Evolutionary conservation across 2,113 vertebrate genomes (phyloP).

Genomic region (Cricetomys ansorgei): DNA sequence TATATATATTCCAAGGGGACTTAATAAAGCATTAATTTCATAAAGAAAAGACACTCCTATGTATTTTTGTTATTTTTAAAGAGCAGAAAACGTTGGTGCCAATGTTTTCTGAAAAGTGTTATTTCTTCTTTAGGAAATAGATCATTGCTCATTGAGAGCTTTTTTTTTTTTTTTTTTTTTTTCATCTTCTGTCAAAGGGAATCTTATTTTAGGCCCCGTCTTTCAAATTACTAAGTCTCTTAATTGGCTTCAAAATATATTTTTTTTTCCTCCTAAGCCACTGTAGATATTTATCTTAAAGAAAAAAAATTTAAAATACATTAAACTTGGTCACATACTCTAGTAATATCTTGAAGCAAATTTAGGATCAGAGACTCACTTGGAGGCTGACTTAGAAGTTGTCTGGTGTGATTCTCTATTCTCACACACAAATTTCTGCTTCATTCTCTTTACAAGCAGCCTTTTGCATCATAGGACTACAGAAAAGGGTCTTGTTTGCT

Average conservation of each 20-base stretch:
- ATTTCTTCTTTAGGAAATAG: conserved; percentile 43
- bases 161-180: neutral
- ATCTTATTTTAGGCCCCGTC: conserved; percentile 38
- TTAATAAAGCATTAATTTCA: conserved; percentile 54
- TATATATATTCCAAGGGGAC: conserved; percentile 45
- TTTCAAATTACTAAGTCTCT: conserved; percentile 40
- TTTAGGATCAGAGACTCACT: conserved; percentile 26
- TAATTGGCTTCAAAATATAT: neutral
- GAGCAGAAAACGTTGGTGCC: conserved; percentile 67
- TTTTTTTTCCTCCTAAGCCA: neutral
- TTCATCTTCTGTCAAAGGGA: neutral
- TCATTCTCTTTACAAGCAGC: conserved; percentile 1
- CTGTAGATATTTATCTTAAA: neutral
- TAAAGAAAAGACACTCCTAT: conserved; percentile 62
- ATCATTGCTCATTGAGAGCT: neutral
- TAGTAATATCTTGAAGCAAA: neutral
- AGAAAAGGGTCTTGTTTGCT: conserved; percentile 27
- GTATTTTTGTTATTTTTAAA: conserved; percentile 72
- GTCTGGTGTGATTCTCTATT: neutral
- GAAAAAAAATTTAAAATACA: conserved; percentile 23
- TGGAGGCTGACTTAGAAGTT: conserved; percentile 41
- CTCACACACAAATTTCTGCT: conserved; percentile 29
- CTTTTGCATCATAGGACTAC: neutral
- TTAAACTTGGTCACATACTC: neutral
- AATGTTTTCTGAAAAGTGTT: conserved; percentile 72